Conservation (phyloP, 2,888 invertebrate species). For the Eledona agricola region DNA sequence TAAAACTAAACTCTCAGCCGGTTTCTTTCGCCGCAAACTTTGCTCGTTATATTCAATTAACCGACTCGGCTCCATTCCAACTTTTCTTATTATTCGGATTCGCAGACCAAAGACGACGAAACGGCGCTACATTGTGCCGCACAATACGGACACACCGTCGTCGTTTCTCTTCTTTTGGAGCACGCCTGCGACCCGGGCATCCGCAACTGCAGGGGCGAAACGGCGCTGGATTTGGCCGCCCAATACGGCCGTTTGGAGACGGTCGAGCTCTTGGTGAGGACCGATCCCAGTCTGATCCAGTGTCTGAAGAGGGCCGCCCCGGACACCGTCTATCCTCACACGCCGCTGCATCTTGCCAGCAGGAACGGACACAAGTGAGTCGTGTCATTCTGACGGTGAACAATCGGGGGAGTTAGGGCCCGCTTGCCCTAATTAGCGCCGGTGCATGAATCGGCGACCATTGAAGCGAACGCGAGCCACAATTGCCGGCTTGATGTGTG, state of each 20-base stretch:
- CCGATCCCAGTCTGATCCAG: conserved; percentile 84
- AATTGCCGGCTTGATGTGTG: conserved; percentile 52
- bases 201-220: conserved; percentile 87
- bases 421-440: conserved; percentile 45
- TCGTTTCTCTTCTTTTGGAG: conserved; percentile 82
- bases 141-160: conserved; percentile 89
- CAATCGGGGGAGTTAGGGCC: conserved; percentile 37
- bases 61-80: conserved; percentile 14
- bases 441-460: conserved; percentile 49
- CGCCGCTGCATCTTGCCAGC: conserved; percentile 92
- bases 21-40: conserved; percentile 22
- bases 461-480: conserved; percentile 52
- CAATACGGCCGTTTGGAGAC: conserved; percentile 90
- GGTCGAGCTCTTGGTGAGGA: conserved; percentile 84
- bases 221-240: conserved; percentile 92
- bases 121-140: conserved; percentile 93
- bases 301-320: conserved; percentile 70
- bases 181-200: conserved; percentile 89
- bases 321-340: conserved; percentile 71
- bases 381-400: conserved; percentile 19
- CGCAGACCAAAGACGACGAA: conserved; percentile 86
- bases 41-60: conserved; percentile 35
- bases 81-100: conserved; percentile 15
- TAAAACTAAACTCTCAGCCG: conserved; percentile 39
- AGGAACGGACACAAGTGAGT: conserved; percentile 90